Evolutionary conservation across 2,113 vertebrate species (phyloP).

Genomic region (Ovibos moschatus): DNA sequence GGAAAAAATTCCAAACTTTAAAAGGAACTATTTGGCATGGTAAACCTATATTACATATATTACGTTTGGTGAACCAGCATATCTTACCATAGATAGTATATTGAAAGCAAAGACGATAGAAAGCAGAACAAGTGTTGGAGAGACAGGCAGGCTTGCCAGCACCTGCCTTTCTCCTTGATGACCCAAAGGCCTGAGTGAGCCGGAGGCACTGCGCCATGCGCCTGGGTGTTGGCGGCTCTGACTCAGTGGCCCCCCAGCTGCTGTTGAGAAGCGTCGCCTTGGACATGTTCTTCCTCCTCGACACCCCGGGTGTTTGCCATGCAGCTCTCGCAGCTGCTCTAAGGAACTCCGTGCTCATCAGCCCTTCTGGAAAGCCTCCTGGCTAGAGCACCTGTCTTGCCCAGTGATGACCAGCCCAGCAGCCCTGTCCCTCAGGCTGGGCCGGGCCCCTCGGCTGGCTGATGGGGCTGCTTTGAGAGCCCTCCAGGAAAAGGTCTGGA

Average conservation of each 20-base stretch:
- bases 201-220: accelerated
- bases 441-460: not conserved
- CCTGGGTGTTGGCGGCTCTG: not conserved
- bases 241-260: accelerated
- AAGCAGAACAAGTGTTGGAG: not conserved
- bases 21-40: not conserved
- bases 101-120: too few relatives aligned
- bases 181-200: not conserved
- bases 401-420: not conserved
- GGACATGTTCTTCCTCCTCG: accelerated
- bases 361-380: not conserved
- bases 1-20: not conserved
- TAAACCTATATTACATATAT: not conserved
- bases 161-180: not conserved
- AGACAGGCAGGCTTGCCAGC: not conserved
- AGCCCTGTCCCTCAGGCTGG: not conserved
- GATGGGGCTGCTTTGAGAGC: not conserved
- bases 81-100: not conserved
- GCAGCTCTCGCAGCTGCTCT: not conserved
- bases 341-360: accelerated
- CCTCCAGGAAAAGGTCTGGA: too few relatives aligned
- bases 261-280: accelerated
- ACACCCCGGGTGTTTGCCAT: accelerated
- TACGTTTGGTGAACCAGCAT: not conserved
- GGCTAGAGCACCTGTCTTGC: not conserved